Conservation (phyloP, 2,113 vertebrate genomes). For the Aplodontia rufa region DNA sequence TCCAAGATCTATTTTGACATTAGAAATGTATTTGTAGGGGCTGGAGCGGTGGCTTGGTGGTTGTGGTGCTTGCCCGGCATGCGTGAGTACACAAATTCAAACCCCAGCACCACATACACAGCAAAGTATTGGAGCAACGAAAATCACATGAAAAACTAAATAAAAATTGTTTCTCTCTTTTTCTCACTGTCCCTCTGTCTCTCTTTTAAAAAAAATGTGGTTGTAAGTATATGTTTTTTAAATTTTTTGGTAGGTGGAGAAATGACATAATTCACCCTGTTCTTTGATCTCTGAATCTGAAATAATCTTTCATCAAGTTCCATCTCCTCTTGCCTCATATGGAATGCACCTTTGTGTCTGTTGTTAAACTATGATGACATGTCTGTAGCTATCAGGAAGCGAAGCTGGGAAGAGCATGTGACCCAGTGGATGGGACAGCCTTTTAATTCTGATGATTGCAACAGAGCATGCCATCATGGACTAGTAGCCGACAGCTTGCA, state of each 20-base stretch:
- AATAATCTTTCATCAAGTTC: slow-evolving; percentile 55
- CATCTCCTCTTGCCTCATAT: slow-evolving; percentile 60
- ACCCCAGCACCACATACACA: too few relatives aligned
- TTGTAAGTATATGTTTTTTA: slow-evolving; percentile 24
- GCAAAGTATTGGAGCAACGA: too few relatives aligned
- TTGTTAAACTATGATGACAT: slow-evolving; percentile 87
- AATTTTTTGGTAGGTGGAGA: slow-evolving; percentile 80
- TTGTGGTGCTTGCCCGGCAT: too few relatives aligned
- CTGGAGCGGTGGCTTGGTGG: too few relatives aligned
- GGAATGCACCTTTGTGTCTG: slow-evolving; percentile 71
- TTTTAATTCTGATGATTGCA: slow-evolving; percentile 90
- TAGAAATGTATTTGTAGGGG: too few relatives aligned
- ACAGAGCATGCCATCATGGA: slow-evolving; percentile 91
- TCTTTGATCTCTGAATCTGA: slow-evolving; percentile 29
- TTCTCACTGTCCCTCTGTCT: too few relatives aligned
- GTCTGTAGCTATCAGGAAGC: slow-evolving; percentile 94
- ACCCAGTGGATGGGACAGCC: slow-evolving; percentile 90
- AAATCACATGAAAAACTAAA: too few relatives aligned
- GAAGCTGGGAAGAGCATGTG: slow-evolving; percentile 96
- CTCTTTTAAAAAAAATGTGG: too few relatives aligned
- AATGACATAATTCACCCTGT: slow-evolving; percentile 65
- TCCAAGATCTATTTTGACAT: neutral
- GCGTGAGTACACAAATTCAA: too few relatives aligned
- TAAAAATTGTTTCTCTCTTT: too few relatives aligned
- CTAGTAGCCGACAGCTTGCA: slow-evolving; percentile 84